Evolutionary conservation across 2,797 vertebrate genomes (phyloP).

Genomic region (Propithecus deckenii): DNA sequence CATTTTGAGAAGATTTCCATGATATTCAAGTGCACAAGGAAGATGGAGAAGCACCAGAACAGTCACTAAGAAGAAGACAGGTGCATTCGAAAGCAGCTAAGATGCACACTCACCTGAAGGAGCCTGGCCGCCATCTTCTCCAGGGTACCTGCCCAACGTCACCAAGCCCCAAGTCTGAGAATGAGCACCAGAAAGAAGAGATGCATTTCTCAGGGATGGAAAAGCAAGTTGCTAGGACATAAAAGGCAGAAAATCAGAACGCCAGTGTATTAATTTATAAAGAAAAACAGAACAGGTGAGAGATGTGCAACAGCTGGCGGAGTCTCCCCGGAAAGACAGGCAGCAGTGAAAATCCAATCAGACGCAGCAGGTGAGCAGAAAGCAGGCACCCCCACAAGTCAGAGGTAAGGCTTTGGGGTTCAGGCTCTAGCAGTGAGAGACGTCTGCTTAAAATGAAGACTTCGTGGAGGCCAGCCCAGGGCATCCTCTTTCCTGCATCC

Average conservation of each 20-base stretch:
- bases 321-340: not conserved
- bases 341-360: not conserved
- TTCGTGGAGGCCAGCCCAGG: too few relatives aligned
- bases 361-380: not conserved
- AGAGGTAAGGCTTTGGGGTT: not conserved
- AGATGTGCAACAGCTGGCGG: not conserved
- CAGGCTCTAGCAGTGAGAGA: not conserved
- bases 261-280: not conserved
- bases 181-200: not conserved
- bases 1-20: not conserved
- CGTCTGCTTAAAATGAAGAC: not conserved
- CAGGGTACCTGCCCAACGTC: not conserved
- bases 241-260: not conserved
- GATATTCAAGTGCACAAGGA: not conserved
- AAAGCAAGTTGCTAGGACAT: not conserved
- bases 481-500: not conserved
- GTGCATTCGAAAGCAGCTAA: not conserved
- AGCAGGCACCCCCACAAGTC: not conserved
- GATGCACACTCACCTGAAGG: not conserved
- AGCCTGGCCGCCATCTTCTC: not conserved
- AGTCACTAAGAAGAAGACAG: not conserved
- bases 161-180: not conserved
- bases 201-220: not conserved
- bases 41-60: not conserved
- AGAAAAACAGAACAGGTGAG: not conserved